Base-by-base conservation (phyloP, 2,797 vertebrate genomes). In the Micropoecilia bifurca region DNA sequence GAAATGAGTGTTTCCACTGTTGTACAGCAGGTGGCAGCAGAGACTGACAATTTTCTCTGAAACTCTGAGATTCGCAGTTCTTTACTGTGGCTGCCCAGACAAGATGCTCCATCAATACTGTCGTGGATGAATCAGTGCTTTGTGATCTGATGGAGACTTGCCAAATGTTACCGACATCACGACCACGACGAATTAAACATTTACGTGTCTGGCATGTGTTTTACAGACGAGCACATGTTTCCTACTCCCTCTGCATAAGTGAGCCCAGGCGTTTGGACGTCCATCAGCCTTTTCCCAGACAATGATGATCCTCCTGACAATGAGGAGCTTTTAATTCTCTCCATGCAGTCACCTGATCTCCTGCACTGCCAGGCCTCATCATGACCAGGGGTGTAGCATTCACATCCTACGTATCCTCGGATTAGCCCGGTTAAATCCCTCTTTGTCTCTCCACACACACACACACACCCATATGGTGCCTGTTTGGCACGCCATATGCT, bases 1-100 rank as follows among this genome's bases (percentile, higher is more conserved):
- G 25, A 13, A 22, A 55, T 25, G n/a, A 6, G 28, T 63, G 47
- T 63, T 79, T 0, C 85, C 16, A 7, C 48, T 4, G 81, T 20
- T 79, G n/a, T 57, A 28, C 95, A 94, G 89, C 87, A 89, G 95
- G 79, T 91, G 93, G 94, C 92, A 91, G 91, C 90, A 95, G 71
- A 93, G 89, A 81, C 89, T 1, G 0, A 33, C 36, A 22, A 28
- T 73, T 6, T 14, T 0, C 3, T 39, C 30, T 43, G 9, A 59
- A 50, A 4, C 33, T 2, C 53, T 1, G 39, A 55, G 28, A 14
- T 30, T 74, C 36, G 25, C 76, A 16, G 25, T 20, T 13, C 0
- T 77, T 57, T 48, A 59, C 75, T 43, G 73, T 73, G 3, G 2
- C 74, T 79, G 71, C 61, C 81, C 73, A 53, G 50, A 84, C 78